phyloP scores from a whole-genome alignment of 2,113 vertebrate genomes.

The Elaphurus davidianus region DNA sequence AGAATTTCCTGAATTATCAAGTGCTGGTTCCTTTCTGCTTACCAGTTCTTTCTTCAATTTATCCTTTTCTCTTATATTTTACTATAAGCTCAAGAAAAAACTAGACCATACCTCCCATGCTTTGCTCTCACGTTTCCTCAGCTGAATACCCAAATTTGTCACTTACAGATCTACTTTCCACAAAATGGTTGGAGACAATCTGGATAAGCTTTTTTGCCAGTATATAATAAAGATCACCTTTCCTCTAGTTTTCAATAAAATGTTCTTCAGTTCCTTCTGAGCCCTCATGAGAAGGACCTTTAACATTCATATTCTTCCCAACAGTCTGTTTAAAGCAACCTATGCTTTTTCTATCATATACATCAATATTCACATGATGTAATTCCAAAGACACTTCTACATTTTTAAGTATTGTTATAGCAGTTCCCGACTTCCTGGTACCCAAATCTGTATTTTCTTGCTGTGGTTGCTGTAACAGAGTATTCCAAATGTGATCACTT shows the following conservation, averaged over 20 bases:
- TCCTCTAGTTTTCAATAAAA: not conserved
- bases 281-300: not conserved
- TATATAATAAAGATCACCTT: not conserved
- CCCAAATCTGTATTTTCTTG: not conserved
- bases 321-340: not conserved
- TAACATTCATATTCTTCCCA: not conserved
- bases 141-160: not conserved
- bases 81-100: not conserved
- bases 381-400: not conserved
- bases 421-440: not conserved
- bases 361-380: not conserved
- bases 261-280: not conserved
- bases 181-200: not conserved
- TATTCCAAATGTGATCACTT: not conserved
- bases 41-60: not conserved
- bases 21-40: not conserved
- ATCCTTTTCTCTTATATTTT: constrained; percentile 3
- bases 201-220: not conserved
- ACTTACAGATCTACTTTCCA: constrained; percentile 13
- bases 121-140: not conserved
- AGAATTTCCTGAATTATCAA: not conserved
- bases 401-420: constrained; percentile 7
- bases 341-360: not conserved
- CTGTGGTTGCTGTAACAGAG: not conserved
- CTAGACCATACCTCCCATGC: not conserved